Percentiles rank a stretch among this genome's conserved stretches.
Conservation (phyloP, 1,140 invertebrate genomes). For the Bombus terrestris region DNA sequence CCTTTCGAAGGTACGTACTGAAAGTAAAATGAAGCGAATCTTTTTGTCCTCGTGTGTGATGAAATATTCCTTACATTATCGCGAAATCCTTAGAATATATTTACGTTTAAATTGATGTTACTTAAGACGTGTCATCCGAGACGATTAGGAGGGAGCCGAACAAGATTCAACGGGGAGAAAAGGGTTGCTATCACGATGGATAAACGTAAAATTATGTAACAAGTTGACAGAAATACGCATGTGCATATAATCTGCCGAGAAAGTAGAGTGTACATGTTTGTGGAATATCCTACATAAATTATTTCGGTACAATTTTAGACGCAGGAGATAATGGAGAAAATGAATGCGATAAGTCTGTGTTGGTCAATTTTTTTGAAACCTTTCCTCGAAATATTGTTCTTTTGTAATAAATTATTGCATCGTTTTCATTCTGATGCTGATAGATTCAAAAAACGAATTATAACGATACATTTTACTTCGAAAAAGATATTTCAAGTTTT, state of each 20-base stretch:
- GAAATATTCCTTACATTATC: neutral
- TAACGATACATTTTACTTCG: neutral
- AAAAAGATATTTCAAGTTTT: neutral
- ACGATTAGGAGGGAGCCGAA: neutral
- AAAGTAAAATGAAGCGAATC: neutral
- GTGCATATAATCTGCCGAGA: constrained; percentile 51
- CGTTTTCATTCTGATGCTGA: neutral
- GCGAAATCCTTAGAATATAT: neutral
- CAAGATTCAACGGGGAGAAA: neutral
- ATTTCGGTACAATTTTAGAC: constrained; percentile 9
- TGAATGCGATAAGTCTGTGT: no score
- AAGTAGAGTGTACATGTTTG: constrained; percentile 13
- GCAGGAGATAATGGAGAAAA: no score
- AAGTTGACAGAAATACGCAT: constrained; percentile 41
- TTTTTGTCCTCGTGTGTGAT: neutral
- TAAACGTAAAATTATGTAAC: neutral
- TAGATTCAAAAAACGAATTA: neutral
- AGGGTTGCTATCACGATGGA: neutral
- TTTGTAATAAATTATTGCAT: neutral
- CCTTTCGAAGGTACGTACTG: neutral
- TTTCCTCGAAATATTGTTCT: no score
- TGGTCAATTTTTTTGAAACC: no score
- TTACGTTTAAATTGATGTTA: neutral
- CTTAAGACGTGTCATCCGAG: neutral
- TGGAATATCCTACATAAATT: constrained; percentile 23